Conservation (phyloP, 1,140 invertebrate species). For the Eueides isabella region DNA sequence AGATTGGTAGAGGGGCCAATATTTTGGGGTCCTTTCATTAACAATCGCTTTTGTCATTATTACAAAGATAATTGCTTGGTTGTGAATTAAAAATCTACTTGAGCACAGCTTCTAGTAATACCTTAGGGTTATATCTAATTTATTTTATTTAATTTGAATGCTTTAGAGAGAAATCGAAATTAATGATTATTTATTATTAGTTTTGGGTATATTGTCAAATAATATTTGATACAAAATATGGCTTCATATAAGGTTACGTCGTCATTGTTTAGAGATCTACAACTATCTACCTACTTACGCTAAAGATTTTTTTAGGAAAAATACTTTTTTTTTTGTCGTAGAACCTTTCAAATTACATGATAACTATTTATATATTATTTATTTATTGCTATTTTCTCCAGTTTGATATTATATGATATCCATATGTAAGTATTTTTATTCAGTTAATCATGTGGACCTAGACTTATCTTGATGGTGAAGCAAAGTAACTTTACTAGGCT, state of each 20-base stretch:
- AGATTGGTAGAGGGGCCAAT: conserved; percentile 21
- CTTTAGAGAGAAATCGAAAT: not conserved
- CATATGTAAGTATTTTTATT: no score
- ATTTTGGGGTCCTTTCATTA: conserved; percentile 27
- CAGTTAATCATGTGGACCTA: no score
- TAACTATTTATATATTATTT: no score
- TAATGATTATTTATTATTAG: not conserved
- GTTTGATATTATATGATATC: no score
- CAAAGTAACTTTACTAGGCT: no score
- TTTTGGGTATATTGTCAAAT: not conserved
- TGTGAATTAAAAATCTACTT: conserved; percentile 9
- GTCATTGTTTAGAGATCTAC: not conserved
- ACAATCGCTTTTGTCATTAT: conserved; percentile 24
- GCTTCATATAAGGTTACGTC: not conserved
- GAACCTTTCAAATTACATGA: no score
- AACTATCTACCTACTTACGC: no score
- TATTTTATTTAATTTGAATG: not conserved
- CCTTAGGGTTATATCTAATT: not conserved
- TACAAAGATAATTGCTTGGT: conserved; percentile 29
- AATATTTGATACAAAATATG: not conserved
- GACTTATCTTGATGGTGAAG: no score
- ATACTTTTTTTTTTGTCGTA: no score
- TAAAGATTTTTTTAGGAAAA: no score
- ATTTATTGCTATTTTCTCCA: no score
- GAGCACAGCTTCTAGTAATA: not conserved